Percentiles rank a stretch among this genome's conserved stretches.
Evolutionary conservation across 2,888 invertebrate genomes (phyloP).

Genomic region (Shargacucullia verbasci): DNA sequence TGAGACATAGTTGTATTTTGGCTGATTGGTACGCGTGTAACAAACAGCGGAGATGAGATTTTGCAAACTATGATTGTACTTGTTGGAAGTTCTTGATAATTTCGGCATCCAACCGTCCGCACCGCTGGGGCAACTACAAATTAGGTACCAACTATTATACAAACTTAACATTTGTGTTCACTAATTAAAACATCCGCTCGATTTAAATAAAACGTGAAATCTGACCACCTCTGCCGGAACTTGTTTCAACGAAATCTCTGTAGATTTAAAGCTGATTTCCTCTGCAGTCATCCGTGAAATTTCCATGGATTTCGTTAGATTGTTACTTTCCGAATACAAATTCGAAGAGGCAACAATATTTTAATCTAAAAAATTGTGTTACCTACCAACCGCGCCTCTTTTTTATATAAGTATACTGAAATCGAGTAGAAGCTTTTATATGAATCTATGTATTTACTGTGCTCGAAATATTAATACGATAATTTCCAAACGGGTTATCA

Average conservation of each 20-base stretch:
- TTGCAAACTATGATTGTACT: slow-evolving; percentile 32
- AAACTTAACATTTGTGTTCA: slow-evolving; percentile 29
- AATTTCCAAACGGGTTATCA: background rate
- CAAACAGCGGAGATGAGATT: slow-evolving; percentile 30
- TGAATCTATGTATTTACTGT: too few relatives aligned
- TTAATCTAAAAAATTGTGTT: too few relatives aligned
- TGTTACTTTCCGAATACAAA: slow-evolving; percentile 27
- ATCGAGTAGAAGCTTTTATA: too few relatives aligned
- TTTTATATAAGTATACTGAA: too few relatives aligned
- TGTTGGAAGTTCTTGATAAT: slow-evolving; percentile 36
- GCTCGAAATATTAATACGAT: too few relatives aligned
- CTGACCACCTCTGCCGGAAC: slow-evolving; percentile 25
- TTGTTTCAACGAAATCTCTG: slow-evolving; percentile 38
- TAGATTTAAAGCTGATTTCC: slow-evolving; percentile 51
- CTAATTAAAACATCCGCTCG: slow-evolving; percentile 26
- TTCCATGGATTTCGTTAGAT: slow-evolving; percentile 28
- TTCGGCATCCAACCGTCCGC: slow-evolving; percentile 17
- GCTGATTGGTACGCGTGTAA: background rate
- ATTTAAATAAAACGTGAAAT: slow-evolving; percentile 41
- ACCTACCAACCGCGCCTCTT: too few relatives aligned
- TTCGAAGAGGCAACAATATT: slow-evolving; percentile 14
- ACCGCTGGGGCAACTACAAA: slow-evolving; percentile 20
- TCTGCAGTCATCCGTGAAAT: slow-evolving; percentile 44
- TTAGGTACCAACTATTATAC: slow-evolving; percentile 19
- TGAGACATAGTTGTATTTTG: slow-evolving; percentile 12